Evolutionary conservation across 2,113 vertebrate genomes (phyloP).

Genomic region (Percina caprodes): DNA sequence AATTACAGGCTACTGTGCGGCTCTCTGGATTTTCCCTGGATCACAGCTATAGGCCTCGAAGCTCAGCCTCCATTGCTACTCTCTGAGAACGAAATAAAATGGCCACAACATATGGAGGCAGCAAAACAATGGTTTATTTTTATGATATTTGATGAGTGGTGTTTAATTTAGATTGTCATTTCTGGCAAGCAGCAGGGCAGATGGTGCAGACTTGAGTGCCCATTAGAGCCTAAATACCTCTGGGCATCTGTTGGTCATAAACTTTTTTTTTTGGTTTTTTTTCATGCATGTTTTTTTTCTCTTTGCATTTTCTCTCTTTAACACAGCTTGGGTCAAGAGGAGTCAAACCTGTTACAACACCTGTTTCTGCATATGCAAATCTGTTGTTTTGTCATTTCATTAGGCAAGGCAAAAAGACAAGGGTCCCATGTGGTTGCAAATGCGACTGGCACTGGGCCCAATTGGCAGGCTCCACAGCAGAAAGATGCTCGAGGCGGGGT

Average conservation of each 20-base stretch:
- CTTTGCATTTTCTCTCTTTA: slow-evolving; percentile 52
- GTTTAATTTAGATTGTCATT: slow-evolving; percentile 94
- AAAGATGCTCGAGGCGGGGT: slow-evolving; percentile 49
- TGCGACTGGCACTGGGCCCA: slow-evolving; percentile 86
- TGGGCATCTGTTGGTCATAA: slow-evolving; percentile 92
- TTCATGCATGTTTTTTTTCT: slow-evolving; percentile 38
- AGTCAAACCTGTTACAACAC: slow-evolving; percentile 96
- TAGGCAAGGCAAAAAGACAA: slow-evolving; percentile 85
- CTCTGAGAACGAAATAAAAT: slow-evolving; percentile 59
- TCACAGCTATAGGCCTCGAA: slow-evolving; percentile 56
- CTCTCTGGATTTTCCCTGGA: slow-evolving; percentile 72
- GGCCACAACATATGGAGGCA: slow-evolving; percentile 84
- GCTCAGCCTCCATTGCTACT: slow-evolving; percentile 36
- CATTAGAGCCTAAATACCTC: slow-evolving; percentile 88
- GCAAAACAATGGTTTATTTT: slow-evolving; percentile 87
- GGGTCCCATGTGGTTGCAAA: slow-evolving; percentile 88
- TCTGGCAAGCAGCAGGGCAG: slow-evolving; percentile 88
- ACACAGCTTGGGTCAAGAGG: slow-evolving; percentile 89
- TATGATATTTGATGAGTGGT: slow-evolving; percentile 85
- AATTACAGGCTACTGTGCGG: slow-evolving; percentile 79
- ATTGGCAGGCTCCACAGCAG: slow-evolving; percentile 80
- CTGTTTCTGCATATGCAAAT: slow-evolving; percentile 95
- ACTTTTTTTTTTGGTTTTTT: slow-evolving; percentile 77
- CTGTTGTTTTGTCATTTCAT: slow-evolving; percentile 96
- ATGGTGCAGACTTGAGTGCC: slow-evolving; percentile 90